Conservation (phyloP, 2,797 vertebrate genomes). For the Callimico goeldii region DNA sequence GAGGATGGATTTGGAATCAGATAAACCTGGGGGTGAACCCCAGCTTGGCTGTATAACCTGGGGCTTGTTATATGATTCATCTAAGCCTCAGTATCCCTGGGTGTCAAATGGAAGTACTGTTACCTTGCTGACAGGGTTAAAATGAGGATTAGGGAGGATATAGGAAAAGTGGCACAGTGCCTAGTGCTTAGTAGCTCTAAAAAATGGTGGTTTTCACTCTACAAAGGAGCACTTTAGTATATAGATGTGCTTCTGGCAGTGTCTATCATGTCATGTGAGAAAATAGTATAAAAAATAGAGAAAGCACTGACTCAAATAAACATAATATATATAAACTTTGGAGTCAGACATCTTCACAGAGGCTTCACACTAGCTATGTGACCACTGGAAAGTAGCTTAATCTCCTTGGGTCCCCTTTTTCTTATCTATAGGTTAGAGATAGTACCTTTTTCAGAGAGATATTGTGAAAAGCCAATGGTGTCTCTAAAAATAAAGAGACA, state of each 20-base stretch:
- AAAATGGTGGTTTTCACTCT: not conserved
- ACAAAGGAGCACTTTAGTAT: not conserved
- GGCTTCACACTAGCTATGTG: not conserved
- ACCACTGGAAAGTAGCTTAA: not conserved
- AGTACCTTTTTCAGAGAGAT: not conserved
- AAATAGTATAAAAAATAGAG: not conserved
- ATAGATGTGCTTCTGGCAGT: not conserved
- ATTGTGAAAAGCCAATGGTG: not conserved
- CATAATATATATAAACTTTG: not conserved
- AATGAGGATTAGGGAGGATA: not conserved
- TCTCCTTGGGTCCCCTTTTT: not conserved
- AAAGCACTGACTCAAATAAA: not conserved
- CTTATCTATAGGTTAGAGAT: not conserved
- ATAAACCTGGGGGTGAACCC: not conserved
- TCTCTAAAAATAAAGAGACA: not conserved
- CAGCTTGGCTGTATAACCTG: not conserved
- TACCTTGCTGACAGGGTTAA: not conserved
- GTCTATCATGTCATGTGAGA: not conserved
- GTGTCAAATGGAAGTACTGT: not conserved
- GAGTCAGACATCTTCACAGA: not conserved
- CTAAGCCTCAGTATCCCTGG: not conserved
- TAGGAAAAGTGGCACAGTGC: not conserved
- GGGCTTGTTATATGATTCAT: not conserved
- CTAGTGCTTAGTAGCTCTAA: not conserved
- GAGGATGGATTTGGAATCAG: not conserved